A percentile compares a stretch with the other conserved stretches of the same genome.
phyloP scores from a whole-genome alignment of 2,888 invertebrate species.

The Phortica okadai region DNA sequence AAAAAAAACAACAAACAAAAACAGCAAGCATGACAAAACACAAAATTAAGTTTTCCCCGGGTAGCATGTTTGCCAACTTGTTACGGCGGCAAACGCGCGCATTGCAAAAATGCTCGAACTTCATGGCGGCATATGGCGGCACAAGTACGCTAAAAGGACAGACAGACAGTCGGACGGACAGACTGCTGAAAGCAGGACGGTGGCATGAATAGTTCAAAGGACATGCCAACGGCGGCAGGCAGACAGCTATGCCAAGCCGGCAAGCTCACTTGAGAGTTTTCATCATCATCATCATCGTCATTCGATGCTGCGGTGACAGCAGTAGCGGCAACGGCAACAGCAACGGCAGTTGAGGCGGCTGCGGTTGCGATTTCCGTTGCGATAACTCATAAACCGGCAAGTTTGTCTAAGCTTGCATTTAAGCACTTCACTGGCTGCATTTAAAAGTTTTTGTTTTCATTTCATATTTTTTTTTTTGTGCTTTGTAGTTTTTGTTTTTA shows the following conservation, averaged over 20 bases:
- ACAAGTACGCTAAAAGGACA: constrained; percentile 12
- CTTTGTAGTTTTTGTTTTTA: constrained; percentile 1
- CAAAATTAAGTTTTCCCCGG: constrained; percentile 43
- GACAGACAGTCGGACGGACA: neutral
- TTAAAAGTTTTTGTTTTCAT: constrained; percentile 17
- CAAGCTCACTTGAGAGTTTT: neutral
- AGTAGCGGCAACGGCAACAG: neutral
- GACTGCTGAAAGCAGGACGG: neutral
- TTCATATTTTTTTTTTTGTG: neutral
- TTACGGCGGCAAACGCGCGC: constrained; percentile 48
- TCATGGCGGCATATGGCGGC: constrained; percentile 29
- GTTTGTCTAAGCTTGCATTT: constrained; percentile 24
- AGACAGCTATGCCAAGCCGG: neutral
- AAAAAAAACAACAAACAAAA: constrained; percentile 1
- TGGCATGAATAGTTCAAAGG: neutral
- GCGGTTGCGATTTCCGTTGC: constrained; percentile 3
- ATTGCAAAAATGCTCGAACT: neutral
- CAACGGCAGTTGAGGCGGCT: neutral
- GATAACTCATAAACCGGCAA: constrained; percentile 14
- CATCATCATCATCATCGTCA: neutral
- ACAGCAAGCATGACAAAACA: constrained; percentile 15
- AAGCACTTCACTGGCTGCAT: constrained; percentile 15
- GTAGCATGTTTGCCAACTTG: constrained; percentile 58
- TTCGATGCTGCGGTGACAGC: neutral
- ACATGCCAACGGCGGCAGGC: neutral